Evolutionary conservation across 2,797 vertebrate species (phyloP).

Genomic region (Dromococcyx pavoninus): DNA sequence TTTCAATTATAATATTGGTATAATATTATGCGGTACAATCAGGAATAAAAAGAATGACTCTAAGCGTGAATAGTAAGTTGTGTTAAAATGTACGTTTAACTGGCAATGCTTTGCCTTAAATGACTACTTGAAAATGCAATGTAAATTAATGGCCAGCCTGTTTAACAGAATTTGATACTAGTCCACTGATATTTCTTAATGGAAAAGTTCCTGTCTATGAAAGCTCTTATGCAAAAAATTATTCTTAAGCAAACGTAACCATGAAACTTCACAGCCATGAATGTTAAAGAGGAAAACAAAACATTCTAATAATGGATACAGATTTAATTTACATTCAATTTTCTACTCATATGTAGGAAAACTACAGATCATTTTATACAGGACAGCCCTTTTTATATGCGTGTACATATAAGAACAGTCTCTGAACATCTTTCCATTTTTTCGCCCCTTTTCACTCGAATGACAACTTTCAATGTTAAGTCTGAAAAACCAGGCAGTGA

Average conservation of each 20-base stretch:
- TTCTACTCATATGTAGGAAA: neutral
- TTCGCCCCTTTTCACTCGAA: neutral
- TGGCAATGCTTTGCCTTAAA: neutral
- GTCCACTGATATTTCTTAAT: neutral
- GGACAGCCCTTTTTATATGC: neutral
- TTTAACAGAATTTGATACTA: neutral
- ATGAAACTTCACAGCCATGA: neutral
- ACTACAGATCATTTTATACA: neutral
- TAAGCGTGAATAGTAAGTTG: neutral
- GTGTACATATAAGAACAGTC: neutral
- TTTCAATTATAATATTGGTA: neutral
- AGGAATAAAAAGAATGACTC: neutral
- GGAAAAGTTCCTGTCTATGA: neutral
- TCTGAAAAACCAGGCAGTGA: neutral
- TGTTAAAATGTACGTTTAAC: neutral
- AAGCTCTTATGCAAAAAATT: neutral
- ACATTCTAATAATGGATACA: neutral
- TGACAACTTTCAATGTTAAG: neutral
- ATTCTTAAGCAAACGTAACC: neutral
- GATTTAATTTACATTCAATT: neutral
- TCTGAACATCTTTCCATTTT: neutral
- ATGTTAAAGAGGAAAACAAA: neutral
- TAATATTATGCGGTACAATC: neutral
- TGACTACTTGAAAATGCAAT: neutral
- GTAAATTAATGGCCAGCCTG: neutral